Evolutionary conservation across 1,140 invertebrate genomes (phyloP).

Genomic region (Zaprionus ghesquierei): DNA sequence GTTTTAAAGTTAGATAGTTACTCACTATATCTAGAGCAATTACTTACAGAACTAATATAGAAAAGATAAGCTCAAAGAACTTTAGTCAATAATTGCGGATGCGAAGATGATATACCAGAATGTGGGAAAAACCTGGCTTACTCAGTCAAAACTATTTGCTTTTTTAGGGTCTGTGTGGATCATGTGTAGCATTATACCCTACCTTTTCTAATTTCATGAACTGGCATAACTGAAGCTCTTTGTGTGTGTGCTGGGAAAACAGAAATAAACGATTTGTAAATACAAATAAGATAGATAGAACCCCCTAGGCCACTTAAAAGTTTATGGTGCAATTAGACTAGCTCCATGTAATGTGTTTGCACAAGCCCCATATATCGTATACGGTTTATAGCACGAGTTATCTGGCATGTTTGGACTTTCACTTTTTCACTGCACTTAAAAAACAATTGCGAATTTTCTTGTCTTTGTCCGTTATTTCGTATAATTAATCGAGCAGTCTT

Average conservation of each 20-base stretch:
- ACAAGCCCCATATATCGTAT: neutral
- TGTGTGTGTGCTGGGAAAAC: neutral
- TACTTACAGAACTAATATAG: no score
- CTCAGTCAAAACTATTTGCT: no score
- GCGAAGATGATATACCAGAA: neutral
- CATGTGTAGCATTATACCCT: no score
- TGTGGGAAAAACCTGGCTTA: neutral
- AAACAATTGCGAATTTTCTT: neutral
- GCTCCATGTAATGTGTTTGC: neutral
- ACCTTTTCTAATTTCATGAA: neutral
- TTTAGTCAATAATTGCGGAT: neutral
- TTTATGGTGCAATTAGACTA: neutral
- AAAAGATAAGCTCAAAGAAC: neutral
- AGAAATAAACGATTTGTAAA: neutral
- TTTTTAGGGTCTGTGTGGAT: no score
- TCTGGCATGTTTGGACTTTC: neutral
- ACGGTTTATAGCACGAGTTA: neutral
- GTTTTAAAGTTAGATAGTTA: no score
- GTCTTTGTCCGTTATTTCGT: no score
- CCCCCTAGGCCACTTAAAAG: neutral
- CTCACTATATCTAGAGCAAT: no score
- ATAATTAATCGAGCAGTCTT: neutral
- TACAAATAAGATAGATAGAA: neutral
- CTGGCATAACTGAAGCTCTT: neutral
- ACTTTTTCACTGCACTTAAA: neutral